Conservation (phyloP, 2,888 invertebrate species). For the Mimachlamys varia region DNA sequence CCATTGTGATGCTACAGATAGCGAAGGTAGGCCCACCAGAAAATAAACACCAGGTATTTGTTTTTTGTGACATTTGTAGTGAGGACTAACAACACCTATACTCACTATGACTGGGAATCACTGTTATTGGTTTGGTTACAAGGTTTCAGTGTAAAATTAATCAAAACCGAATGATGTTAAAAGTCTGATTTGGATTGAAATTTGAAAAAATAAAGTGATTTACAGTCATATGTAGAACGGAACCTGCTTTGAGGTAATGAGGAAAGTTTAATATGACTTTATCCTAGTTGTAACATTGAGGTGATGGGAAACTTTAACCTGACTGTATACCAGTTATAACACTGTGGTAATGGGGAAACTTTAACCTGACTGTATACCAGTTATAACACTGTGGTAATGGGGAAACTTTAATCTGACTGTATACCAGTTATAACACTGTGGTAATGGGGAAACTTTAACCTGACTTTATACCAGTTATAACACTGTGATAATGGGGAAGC, state of each 20-base stretch:
- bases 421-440: too few relatives aligned
- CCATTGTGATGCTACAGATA: constrained; percentile 98
- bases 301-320: too few relatives aligned
- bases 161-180: background rate
- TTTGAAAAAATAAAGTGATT: background rate
- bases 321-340: too few relatives aligned
- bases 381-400: too few relatives aligned
- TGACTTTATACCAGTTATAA: too few relatives aligned
- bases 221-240: background rate
- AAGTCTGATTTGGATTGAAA: background rate
- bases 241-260: background rate
- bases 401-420: too few relatives aligned
- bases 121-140: background rate
- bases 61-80: background rate
- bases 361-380: too few relatives aligned
- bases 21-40: constrained; percentile 88
- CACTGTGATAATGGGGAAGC: too few relatives aligned
- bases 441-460: too few relatives aligned
- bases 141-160: background rate
- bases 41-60: background rate
- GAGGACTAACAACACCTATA: background rate
- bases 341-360: too few relatives aligned
- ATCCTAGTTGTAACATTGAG: too few relatives aligned
- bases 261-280: background rate
- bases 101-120: background rate